Base-by-base conservation (phyloP, 2,888 invertebrate genomes). In the Toxonevra muliebris region DNA sequence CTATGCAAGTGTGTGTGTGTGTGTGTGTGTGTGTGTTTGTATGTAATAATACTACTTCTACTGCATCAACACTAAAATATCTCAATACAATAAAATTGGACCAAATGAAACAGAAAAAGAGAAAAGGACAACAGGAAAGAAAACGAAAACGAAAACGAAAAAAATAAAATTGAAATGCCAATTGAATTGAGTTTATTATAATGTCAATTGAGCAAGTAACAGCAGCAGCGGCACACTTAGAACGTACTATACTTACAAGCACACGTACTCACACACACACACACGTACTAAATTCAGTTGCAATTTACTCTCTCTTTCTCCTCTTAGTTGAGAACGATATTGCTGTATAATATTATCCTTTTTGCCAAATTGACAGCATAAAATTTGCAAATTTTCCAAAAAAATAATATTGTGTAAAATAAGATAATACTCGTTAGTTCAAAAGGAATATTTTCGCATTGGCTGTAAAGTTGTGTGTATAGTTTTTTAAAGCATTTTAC, bases 111-210 rank as follows among this genome's bases (percentile, higher is more conserved):
- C 11, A 4, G 55, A 19, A 15, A 2, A 2, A 9, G 8, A 3
- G 17, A 57, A 12, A 17, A 40, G 40, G 2, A 17, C 41, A 0
- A 13, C 17, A 11, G 15, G 30, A 12, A 45, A 55, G 48, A 11
- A 5, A 15, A 5, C 48, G 57, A 4, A n/a, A n/a, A n/a, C n/a
- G n/a, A n/a, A n/a, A n/a, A n/a, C n/a, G n/a, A n/a, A n/a, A n/a
- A n/a, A n/a, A n/a, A 58, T 40, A 40, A 11, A 48, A 52, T 19
- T 41, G 41, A 55, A 13, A 61, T 66, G 53, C 40, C 62, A 65
- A 63, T 65, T 58, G 48, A 59, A 62, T 60, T 45, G 62, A 62
- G 48, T 62, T 62, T 66, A 66, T 69, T 69, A 69, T 69, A 66
- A 66, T 69, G 69, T 66, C 69, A 69, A 69, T 69, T 62, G 66